Percentiles rank a stretch among this genome's conserved stretches.
Conservation (phyloP, 2,113 vertebrate genomes). For the Lepus europaeus region DNA sequence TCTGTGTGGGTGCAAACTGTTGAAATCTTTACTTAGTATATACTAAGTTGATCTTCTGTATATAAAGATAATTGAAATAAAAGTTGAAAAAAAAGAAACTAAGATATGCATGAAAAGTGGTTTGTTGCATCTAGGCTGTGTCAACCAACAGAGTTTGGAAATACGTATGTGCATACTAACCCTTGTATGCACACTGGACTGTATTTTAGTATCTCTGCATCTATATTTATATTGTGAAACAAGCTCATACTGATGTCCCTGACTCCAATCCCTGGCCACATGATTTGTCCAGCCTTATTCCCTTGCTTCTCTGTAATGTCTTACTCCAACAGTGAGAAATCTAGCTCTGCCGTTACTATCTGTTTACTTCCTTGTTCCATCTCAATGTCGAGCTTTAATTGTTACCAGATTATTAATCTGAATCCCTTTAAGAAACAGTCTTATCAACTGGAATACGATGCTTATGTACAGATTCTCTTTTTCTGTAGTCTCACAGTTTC, state of each 20-base stretch:
- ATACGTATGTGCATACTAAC: background rate
- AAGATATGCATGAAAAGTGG: background rate
- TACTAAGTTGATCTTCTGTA: no score
- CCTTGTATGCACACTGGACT: background rate
- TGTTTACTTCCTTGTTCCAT: background rate
- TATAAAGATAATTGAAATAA: no score
- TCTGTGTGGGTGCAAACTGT: no score
- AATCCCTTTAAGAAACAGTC: background rate
- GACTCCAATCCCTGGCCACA: background rate
- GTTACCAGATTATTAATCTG: background rate
- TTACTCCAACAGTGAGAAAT: background rate
- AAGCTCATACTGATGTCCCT: background rate
- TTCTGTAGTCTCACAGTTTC: background rate
- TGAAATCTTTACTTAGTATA: no score
- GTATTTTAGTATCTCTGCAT: background rate
- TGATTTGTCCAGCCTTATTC: background rate
- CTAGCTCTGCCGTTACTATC: background rate
- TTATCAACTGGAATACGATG: background rate
- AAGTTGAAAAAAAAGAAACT: background rate
- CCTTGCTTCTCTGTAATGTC: background rate
- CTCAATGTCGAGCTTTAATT: background rate
- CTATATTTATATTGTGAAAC: background rate
- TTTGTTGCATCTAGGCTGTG: background rate
- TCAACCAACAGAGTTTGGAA: background rate
- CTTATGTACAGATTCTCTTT: background rate